phyloP scores from a whole-genome alignment of 2,888 invertebrate species.

The Cyaniris semiargus region DNA sequence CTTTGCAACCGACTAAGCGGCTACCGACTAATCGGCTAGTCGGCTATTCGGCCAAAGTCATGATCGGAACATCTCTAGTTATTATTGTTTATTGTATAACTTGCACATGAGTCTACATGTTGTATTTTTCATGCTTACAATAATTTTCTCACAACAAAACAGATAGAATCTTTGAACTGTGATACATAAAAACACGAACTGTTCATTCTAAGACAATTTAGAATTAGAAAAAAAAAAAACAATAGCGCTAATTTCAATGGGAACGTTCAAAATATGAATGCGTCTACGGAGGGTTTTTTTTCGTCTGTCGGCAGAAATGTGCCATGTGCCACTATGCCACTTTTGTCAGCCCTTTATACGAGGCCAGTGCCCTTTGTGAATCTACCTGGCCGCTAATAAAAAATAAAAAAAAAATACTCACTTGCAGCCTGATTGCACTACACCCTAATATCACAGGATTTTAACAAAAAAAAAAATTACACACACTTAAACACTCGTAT shows the following conservation, averaged over 20 bases:
- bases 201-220: neutral
- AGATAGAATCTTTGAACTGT: neutral
- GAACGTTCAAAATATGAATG: constrained; percentile 1
- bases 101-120: neutral
- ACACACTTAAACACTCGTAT: constrained; percentile 52
- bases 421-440: constrained; percentile 58
- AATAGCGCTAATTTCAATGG: constrained; percentile 2
- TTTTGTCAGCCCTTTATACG: constrained; percentile 36
- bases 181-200: neutral
- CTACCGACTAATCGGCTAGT: too few relatives aligned
- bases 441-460: constrained; percentile 77
- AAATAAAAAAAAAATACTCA: constrained; percentile 55
- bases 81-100: neutral
- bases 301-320: constrained; percentile 32
- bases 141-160: neutral
- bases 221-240: constrained; percentile 20
- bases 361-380: constrained; percentile 38
- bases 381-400: constrained; percentile 37
- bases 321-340: constrained; percentile 34
- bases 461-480: constrained; percentile 53
- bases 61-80: too few relatives aligned
- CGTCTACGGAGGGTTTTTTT: constrained; percentile 9
- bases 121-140: neutral
- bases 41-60: too few relatives aligned
- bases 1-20: too few relatives aligned